Evolutionary conservation across 2,113 vertebrate species (phyloP).

Genomic region (Trochalopteron elliotii): DNA sequence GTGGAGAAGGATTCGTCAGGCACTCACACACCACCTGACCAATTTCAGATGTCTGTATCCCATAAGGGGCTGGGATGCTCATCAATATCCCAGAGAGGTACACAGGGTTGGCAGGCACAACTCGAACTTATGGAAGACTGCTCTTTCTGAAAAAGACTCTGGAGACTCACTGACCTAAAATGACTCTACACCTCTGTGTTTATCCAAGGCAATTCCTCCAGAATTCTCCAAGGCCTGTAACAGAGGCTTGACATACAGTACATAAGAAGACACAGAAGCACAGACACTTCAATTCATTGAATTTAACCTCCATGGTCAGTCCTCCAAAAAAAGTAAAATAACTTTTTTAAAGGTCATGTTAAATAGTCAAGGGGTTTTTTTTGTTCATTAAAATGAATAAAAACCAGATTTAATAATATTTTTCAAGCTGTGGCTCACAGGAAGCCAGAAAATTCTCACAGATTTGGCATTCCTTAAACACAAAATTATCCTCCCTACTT

Average conservation of each 20-base stretch:
- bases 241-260: not conserved
- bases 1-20: not conserved
- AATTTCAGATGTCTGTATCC: not conserved
- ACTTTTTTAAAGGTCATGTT: not conserved
- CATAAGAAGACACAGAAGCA: not conserved
- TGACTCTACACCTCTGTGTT: not conserved
- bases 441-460: not conserved
- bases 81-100: not conserved
- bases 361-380: not conserved
- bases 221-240: not conserved
- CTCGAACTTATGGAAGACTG: not conserved
- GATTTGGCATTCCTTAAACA: not conserved
- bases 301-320: not conserved
- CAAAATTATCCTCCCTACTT: not conserved
- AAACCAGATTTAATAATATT: not conserved
- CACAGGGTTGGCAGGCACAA: not conserved
- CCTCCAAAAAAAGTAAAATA: not conserved
- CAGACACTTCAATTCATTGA: not conserved
- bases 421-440: not conserved
- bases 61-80: not conserved
- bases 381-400: not conserved
- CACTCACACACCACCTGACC: not conserved
- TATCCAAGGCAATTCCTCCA: not conserved
- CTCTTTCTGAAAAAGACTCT: not conserved
- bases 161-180: not conserved